These are phyloP conservation scores for Platysteira castanea DNA, from an alignment of 2,113 vertebrate genomes.

Conservation along the genomic window DNA sequence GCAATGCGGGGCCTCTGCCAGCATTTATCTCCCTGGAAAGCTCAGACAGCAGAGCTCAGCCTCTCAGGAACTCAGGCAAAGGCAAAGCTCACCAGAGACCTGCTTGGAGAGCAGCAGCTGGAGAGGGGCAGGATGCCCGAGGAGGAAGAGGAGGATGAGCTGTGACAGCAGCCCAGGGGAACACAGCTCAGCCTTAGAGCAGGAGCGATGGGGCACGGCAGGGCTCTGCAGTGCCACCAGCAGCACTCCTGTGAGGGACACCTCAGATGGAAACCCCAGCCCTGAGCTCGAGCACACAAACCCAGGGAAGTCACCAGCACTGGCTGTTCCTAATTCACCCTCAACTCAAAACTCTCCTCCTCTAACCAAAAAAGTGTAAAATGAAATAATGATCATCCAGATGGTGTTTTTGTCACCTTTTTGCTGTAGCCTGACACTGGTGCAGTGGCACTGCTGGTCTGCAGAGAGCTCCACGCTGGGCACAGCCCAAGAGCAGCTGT, in stretches of 20 bases:
- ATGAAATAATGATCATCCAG: not conserved
- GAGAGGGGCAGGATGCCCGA: not conserved
- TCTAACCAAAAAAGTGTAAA: not conserved
- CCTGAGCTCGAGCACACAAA: accelerated
- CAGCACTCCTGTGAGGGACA: not conserved
- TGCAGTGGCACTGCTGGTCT: not conserved
- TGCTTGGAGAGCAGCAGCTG: not conserved
- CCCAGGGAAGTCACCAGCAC: not conserved
- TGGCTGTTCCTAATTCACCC: not conserved
- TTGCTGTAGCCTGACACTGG: not conserved
- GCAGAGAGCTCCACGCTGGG: not conserved
- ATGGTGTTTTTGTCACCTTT: not conserved
- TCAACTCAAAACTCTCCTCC: not conserved
- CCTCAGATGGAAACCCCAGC: not conserved
- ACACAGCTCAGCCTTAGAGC: not conserved
- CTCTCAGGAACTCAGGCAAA: not conserved
- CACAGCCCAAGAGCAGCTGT: not conserved
- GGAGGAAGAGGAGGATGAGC: not conserved
- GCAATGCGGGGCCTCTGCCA: not conserved
- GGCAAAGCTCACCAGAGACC: not conserved
- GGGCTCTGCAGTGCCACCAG: not conserved
- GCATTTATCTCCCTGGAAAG: not conserved
- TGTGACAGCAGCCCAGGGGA: accelerated
- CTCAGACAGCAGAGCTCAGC: not conserved
- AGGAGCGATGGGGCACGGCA: not conserved